A percentile compares a stretch with the other conserved stretches of the same genome.
Evolutionary conservation across 1,140 invertebrate species (phyloP).

Genomic region (Halesus radiatus): DNA sequence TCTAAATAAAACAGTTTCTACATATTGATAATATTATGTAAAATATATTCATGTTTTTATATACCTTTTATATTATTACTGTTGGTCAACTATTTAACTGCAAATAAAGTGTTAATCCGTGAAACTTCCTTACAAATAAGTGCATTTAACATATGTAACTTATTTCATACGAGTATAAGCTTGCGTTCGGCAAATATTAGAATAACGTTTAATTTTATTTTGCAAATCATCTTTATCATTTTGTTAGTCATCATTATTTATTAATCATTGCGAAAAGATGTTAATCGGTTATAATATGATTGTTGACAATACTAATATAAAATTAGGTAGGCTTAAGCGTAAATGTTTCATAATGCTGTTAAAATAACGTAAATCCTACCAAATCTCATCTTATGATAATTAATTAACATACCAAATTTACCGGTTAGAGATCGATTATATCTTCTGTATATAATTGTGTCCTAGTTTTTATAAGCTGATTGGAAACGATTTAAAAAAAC

Average conservation of each 20-base stretch:
- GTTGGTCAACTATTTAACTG: no score
- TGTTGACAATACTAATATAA: conserved; percentile 55
- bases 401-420: conserved; percentile 44
- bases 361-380: conserved; percentile 39
- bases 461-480: conserved; percentile 14
- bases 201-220: conserved; percentile 5
- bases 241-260: conserved; percentile 27
- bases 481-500: not conserved
- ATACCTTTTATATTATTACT: no score
- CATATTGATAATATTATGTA: no score
- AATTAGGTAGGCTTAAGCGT: conserved; percentile 17
- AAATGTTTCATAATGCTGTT: conserved; percentile 43
- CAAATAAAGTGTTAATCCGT: no score
- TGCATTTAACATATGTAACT: conserved; percentile 16
- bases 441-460: not conserved
- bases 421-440: conserved; percentile 5
- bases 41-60: conserved; percentile 2
- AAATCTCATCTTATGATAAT: conserved; percentile 55
- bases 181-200: conserved; percentile 27
- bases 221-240: conserved; percentile 21
- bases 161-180: not conserved
- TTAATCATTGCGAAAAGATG: conserved; percentile 26
- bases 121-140: not conserved
- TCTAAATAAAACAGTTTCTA: no score
- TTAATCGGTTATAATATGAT: conserved; percentile 42